These are phyloP conservation scores for Australoheros scitulus DNA, from an alignment of 2,113 vertebrate species.

Conservation along the genomic window DNA sequence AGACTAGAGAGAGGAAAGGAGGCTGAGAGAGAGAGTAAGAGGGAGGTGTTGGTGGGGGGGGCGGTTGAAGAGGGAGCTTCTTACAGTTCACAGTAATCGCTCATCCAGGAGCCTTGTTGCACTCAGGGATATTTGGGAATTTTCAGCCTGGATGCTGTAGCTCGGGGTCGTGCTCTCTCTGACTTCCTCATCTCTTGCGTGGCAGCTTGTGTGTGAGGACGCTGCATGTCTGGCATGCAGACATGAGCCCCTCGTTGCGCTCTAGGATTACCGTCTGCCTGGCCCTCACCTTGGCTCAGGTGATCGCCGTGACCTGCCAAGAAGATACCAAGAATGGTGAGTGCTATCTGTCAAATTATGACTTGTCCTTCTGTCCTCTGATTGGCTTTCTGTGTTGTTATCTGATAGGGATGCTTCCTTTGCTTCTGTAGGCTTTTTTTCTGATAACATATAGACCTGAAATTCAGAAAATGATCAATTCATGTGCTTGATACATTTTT, in stretches of 20 bases:
- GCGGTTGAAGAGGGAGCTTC: constrained; percentile 27
- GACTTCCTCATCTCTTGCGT: neutral
- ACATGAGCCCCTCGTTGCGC: constrained; percentile 62
- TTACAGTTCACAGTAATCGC: constrained; percentile 49
- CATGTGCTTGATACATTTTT: neutral
- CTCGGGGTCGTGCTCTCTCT: constrained; percentile 23
- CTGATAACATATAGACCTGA: neutral
- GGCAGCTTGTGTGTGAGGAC: constrained; percentile 40
- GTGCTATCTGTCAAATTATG: constrained; percentile 10
- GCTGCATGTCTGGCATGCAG: constrained; percentile 52
- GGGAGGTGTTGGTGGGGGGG: constrained; percentile 22
- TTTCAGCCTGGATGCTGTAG: constrained; percentile 63
- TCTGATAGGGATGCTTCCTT: neutral
- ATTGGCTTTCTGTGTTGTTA: neutral
- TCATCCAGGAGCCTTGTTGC: constrained; percentile 52
- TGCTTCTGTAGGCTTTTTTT: neutral
- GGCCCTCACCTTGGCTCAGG: constrained; percentile 68
- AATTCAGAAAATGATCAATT: neutral
- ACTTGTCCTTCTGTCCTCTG: neutral
- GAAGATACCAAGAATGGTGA: constrained; percentile 71
- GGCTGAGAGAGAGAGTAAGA: constrained; percentile 34
- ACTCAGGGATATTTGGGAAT: constrained; percentile 63
- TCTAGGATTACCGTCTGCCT: constrained; percentile 71
- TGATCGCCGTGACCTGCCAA: constrained; percentile 71
- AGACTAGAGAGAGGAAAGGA: constrained; percentile 35